These are phyloP conservation scores for Archocentrus centrarchus DNA, from an alignment of 2,113 vertebrate genomes.

Conservation along the genomic window DNA sequence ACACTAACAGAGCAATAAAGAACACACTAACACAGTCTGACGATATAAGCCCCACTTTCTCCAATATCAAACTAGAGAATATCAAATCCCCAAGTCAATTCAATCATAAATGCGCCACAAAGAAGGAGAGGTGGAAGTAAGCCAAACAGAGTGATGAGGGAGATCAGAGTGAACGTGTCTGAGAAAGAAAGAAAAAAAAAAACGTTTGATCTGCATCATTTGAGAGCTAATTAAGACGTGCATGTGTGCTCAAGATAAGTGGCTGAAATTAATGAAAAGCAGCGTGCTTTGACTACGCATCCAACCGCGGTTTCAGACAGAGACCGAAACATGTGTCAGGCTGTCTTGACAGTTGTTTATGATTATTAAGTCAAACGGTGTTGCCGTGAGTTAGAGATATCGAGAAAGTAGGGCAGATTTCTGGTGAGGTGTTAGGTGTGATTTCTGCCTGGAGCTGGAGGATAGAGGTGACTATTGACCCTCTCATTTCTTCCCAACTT, in stretches of 20 bases:
- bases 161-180: slow-evolving; percentile 23
- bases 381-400: not conserved
- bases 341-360: not conserved
- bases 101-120: not conserved
- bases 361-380: not conserved
- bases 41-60: slow-evolving; percentile 1
- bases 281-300: not conserved
- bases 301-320: slow-evolving; percentile 23
- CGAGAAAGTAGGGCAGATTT: not conserved
- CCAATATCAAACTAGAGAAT: not conserved
- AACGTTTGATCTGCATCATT: slow-evolving; percentile 40
- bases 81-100: slow-evolving; percentile 28
- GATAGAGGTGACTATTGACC: slow-evolving; percentile 32
- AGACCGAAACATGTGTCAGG: not conserved
- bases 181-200: not conserved
- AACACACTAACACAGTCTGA: slow-evolving; percentile 6
- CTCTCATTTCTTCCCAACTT: slow-evolving; percentile 31
- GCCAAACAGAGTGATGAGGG: slow-evolving; percentile 23
- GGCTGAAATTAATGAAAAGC: slow-evolving; percentile 34
- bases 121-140: not conserved
- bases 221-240: slow-evolving; percentile 45
- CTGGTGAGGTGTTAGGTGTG: slow-evolving; percentile 16
- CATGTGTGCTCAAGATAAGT: slow-evolving; percentile 38
- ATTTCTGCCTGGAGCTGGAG: not conserved
- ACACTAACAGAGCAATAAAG: not conserved